phyloP scores from a whole-genome alignment of 2,797 vertebrate species.

The Acanthurus lineatus region DNA sequence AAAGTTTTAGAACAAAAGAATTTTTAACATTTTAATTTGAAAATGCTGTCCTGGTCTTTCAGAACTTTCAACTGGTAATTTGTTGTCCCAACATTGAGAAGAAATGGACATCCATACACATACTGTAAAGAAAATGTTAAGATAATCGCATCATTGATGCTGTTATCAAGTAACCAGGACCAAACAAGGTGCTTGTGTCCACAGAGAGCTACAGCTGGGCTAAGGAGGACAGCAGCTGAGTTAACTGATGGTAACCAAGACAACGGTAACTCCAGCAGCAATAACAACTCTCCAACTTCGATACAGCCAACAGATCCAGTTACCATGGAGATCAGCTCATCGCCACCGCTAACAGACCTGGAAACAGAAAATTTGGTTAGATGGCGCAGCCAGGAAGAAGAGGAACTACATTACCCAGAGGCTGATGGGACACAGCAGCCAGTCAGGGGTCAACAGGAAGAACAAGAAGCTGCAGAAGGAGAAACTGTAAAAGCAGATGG shows the following conservation, averaged over 20 bases:
- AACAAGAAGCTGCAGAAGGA: conserved; percentile 13
- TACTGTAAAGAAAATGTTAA: not conserved
- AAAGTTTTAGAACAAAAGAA: not conserved
- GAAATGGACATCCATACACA: not conserved
- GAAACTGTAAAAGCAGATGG: conserved; percentile 27
- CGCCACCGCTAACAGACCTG: conserved; percentile 34
- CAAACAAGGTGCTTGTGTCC: conserved; percentile 35
- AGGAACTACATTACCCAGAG: conserved; percentile 58
- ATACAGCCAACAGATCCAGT: conserved; percentile 45
- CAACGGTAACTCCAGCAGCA: conserved; percentile 30
- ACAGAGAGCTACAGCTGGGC: conserved; percentile 78
- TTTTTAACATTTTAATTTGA: not conserved
- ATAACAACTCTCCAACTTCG: conserved; percentile 27
- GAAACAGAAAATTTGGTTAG: conserved; percentile 58
- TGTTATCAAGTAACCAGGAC: not conserved
- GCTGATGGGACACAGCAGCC: conserved; percentile 11
- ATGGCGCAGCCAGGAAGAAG: conserved; percentile 43
- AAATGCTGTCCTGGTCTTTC: not conserved
- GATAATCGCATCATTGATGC: not conserved
- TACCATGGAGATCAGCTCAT: conserved; percentile 74
- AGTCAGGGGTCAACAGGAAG: conserved; percentile 22
- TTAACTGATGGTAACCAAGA: conserved; percentile 66
- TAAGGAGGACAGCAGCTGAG: conserved; percentile 70
- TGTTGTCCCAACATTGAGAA: not conserved
- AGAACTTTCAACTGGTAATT: not conserved